These are phyloP conservation scores for Chiloscyllium plagiosum DNA, from an alignment of 2,113 vertebrate species.

Conservation along the genomic window DNA sequence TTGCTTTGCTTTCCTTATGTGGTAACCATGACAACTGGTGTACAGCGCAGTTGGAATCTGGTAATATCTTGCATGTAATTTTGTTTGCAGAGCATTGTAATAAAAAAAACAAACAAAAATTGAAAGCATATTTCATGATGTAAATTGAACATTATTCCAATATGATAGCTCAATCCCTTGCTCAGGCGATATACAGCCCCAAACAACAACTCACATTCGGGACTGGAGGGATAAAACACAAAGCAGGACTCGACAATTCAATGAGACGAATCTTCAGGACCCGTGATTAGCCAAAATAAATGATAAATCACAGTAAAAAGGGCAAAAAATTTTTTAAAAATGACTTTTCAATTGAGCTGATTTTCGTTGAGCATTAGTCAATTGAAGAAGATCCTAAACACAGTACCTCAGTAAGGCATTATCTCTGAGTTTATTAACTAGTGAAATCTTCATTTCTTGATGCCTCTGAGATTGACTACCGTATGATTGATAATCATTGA, in stretches of 20 bases:
- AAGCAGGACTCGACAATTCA: background rate
- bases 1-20: background rate
- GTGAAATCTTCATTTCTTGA: background rate
- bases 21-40: background rate
- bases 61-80: slow-evolving; percentile 8
- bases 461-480: background rate
- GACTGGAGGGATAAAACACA: background rate
- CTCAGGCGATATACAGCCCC: background rate
- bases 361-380: background rate
- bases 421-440: background rate
- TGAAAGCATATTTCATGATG: slow-evolving; percentile 1
- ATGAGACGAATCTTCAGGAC: background rate
- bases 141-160: background rate
- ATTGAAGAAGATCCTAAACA: background rate
- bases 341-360: background rate
- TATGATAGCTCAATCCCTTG: background rate
- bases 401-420: background rate
- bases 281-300: background rate
- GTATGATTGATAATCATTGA: too few relatives aligned
- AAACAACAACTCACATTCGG: background rate
- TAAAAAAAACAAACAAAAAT: slow-evolving; percentile 13
- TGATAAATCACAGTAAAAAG: background rate
- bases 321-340: background rate
- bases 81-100: slow-evolving; percentile 15
- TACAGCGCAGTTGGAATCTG: background rate